Evolutionary conservation across 2,113 vertebrate genomes (phyloP), one percentile per base, ranked within the genome.

Genomic region (Odontophorus gujanensis): DNA sequence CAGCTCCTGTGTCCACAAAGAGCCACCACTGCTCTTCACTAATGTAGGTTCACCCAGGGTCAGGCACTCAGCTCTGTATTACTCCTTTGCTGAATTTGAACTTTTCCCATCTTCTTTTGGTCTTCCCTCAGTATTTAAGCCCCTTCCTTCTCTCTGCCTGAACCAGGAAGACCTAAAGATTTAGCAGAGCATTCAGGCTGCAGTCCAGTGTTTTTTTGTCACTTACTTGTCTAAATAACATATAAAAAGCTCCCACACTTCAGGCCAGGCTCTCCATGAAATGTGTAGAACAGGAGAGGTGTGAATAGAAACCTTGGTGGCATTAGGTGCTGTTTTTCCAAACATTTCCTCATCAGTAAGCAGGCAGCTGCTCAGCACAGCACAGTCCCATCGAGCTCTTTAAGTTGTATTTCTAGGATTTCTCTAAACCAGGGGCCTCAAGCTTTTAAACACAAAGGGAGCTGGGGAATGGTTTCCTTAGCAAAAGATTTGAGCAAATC

Each of bases 321-420:
- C 91, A 84, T 92, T 88, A 95, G 84, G 82, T 92, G 95, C 87
- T 96, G 91, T 93, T 97, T 97, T 96, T 92, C 95, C 69, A 97
- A 97, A 91, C 95, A 97, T 94, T 97, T 97, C 94, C 45, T 92
- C 94, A 75, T 80, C 92, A 97, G 85, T 82, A 95, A 95, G 92
- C 80, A 89, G 6, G 62, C 89, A 58, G 84, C 9, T 87, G 94
- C 93, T 92, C 63, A 84, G 87, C 0, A 2, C 77, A 55, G 66
- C 85, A 53, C 1, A 0, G 83, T 93, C 96, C 94, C 96, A 80
- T 36, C 0, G 84, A 97, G 96, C 30, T 82, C 92, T 96, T 96
- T 96, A 96, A 97, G 90, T 21, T 42, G 57, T 95, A 87, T 95
- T 96, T 95, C 90, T 96, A 95, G 85, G 71, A 94, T 91, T 94